Evolutionary conservation across 2,888 invertebrate genomes (phyloP), one percentile per base, ranked within the genome.

Genomic region (Leucophenga maculata): DNA sequence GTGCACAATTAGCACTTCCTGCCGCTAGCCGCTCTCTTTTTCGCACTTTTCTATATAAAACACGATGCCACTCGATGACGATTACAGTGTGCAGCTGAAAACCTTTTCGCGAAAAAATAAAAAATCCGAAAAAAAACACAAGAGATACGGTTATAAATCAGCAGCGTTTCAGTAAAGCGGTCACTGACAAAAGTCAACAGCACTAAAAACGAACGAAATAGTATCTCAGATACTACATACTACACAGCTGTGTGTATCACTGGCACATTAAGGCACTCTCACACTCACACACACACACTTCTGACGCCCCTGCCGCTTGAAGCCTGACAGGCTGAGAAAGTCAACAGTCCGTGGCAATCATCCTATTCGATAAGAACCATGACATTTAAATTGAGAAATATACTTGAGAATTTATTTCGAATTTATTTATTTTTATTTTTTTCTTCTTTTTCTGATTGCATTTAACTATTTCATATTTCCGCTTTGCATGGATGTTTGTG

Each of bases 1-100:
- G 80, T 82, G 79, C 83, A 75, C 84, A 83, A 82, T 85, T 79
- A 78, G 77, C 72, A 79, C 82, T 83, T 78, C 82, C 76, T 64
- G 62, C 62, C 46, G 31, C 31, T 57, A 22, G 52, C 39, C 18
- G 32, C 67, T 26, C 50, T 39, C 39, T 39, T 39, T 39, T 39
- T 39, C 11, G 11, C 39, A 39, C 39, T 39, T 39, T 39, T 9
- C 8, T 32, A n/a, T 26, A 26, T 2, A 3, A 26, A 26, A 3
- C 26, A 2, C 26, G 2, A 2, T 26, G 4, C 26, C 4, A 3
- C 26, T 26, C 26, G 26, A 26, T 26, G 26, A 22, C 22, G 26
- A 9, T 8, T 55, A 6, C n/a, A 16, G 1, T 9, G 1, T 9
- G 59, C 59, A 59, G 59, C 59, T 16, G 32, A n/a, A 32, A 59